Conservation (phyloP, 2,113 vertebrate species). For the Scopus umbretta region DNA sequence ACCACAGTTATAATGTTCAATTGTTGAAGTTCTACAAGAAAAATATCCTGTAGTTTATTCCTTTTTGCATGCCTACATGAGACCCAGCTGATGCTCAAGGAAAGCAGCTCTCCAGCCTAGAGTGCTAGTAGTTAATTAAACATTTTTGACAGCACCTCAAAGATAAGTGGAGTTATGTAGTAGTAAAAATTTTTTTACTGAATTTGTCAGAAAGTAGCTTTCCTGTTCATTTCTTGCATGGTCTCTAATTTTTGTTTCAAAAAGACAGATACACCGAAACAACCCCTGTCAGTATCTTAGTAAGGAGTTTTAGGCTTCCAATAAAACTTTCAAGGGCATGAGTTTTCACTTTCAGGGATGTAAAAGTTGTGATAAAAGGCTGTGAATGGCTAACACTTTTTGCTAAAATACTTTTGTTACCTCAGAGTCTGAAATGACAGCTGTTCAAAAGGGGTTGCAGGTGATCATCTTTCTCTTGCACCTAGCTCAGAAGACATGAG, state of each 20-base stretch:
- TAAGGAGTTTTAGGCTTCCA: background rate
- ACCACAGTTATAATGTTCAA: background rate
- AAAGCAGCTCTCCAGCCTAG: background rate
- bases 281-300: background rate
- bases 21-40: background rate
- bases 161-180: background rate
- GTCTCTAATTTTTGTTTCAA: background rate
- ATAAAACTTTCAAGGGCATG: background rate
- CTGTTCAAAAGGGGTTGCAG: background rate
- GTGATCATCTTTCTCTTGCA: background rate
- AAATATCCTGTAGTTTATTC: background rate
- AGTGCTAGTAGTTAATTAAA: background rate
- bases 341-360: background rate
- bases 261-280: background rate
- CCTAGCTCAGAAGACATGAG: background rate
- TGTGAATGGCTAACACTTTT: background rate
- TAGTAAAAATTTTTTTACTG: background rate
- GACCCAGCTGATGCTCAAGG: background rate
- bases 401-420: background rate
- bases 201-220: background rate
- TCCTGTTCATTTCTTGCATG: background rate
- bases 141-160: background rate
- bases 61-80: background rate
- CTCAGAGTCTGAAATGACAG: background rate
- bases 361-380: background rate